Evolutionary conservation across 1,140 invertebrate genomes (phyloP).

Genomic region (Bathynomus jamesi): DNA sequence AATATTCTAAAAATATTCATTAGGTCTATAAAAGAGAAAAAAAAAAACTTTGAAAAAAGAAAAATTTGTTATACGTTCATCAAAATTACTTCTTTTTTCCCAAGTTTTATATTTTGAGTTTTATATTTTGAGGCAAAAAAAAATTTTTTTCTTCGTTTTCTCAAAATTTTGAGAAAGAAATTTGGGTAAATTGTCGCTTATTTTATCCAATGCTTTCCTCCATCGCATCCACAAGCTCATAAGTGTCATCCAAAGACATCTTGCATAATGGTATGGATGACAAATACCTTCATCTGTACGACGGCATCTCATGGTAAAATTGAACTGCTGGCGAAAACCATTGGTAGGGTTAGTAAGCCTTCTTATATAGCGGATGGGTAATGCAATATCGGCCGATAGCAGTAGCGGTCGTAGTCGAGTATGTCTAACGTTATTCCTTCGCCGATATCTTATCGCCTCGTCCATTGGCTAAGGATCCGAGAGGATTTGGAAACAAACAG

Average conservation of each 20-base stretch:
- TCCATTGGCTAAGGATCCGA: background rate
- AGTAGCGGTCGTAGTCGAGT: background rate
- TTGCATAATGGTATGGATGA: background rate
- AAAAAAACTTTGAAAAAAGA: too few species aligned
- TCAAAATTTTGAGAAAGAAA: background rate
- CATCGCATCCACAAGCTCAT: background rate
- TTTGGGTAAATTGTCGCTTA: background rate
- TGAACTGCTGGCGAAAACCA: background rate
- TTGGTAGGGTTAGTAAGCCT: background rate
- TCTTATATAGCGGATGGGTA: background rate
- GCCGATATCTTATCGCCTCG: background rate
- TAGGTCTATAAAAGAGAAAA: too few species aligned
- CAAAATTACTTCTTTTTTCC: too few species aligned
- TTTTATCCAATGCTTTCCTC: background rate
- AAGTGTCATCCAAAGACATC: background rate
- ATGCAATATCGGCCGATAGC: background rate
- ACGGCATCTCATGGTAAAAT: background rate
- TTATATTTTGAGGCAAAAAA: too few species aligned
- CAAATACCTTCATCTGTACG: background rate
- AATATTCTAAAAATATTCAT: too few species aligned
- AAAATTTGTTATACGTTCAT: too few species aligned
- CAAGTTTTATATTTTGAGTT: too few species aligned
- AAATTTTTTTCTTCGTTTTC: too few species aligned
- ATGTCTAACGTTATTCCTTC: background rate
- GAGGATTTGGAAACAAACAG: conserved; percentile 1